These are phyloP conservation scores for Pogonus chalceus DNA, from an alignment of 1,140 invertebrate species.

Conservation along the genomic window DNA sequence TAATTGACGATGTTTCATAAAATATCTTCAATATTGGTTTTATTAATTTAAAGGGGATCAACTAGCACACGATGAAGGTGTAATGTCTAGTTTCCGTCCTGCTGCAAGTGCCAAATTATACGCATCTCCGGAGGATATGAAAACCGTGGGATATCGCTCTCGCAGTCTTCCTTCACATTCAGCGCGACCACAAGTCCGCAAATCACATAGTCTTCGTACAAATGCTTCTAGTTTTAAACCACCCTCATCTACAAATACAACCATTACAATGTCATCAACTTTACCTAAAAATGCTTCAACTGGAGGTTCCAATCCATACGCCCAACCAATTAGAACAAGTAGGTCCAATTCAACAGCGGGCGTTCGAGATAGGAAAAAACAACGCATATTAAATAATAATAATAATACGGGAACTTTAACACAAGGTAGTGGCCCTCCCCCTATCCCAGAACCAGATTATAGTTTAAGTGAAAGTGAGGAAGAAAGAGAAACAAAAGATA, in stretches of 20 bases:
- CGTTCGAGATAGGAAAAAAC: slow-evolving; percentile 36
- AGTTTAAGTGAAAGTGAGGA: slow-evolving; percentile 57
- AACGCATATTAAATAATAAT: slow-evolving; percentile 33
- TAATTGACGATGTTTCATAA: too few species aligned
- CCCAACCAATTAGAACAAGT: slow-evolving; percentile 51
- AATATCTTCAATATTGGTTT: too few species aligned
- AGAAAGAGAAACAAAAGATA: slow-evolving; percentile 18
- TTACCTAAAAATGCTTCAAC: neutral
- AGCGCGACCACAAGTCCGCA: slow-evolving; percentile 46
- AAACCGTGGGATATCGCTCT: slow-evolving; percentile 66
- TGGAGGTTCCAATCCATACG: slow-evolving; percentile 46
- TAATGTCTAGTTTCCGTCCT: slow-evolving; percentile 79
- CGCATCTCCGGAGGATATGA: slow-evolving; percentile 75
- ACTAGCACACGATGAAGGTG: slow-evolving; percentile 30
- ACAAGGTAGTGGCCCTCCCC: slow-evolving; percentile 43
- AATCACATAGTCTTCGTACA: slow-evolving; percentile 52
- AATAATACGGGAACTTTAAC: slow-evolving; percentile 30
- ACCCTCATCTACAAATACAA: slow-evolving; percentile 22
- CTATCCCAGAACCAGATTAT: slow-evolving; percentile 84
- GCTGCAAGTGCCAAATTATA: slow-evolving; percentile 76
- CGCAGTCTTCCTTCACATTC: slow-evolving; percentile 47
- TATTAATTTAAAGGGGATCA: too few species aligned
- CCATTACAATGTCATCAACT: neutral
- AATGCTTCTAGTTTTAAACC: slow-evolving; percentile 33
- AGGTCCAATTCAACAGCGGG: slow-evolving; percentile 46